Evolutionary conservation across 2,113 vertebrate genomes (phyloP).

Genomic region (Calyptommatus sinebrachiatus): DNA sequence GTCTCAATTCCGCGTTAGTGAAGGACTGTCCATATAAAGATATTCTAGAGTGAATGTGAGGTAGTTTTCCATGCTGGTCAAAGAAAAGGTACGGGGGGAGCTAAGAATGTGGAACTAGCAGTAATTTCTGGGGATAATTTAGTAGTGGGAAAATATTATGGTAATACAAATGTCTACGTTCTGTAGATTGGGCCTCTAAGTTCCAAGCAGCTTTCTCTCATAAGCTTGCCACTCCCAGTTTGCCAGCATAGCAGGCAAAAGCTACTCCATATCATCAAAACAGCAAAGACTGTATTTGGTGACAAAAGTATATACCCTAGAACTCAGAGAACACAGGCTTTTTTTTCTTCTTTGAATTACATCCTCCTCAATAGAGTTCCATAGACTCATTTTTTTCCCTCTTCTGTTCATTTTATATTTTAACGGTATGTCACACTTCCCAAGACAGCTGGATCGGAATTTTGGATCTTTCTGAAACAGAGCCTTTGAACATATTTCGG

Average conservation of each 20-base stretch:
- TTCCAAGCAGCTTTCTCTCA: too few relatives aligned
- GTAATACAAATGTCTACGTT: too few relatives aligned
- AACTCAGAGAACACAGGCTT: not conserved
- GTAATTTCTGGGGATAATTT: too few relatives aligned
- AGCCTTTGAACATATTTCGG: constrained; percentile 16
- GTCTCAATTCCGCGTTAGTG: too few relatives aligned
- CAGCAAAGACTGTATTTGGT: not conserved
- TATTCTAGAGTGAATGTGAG: not conserved
- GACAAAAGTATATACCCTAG: not conserved
- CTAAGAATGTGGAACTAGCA: not conserved
- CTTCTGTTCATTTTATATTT: not conserved
- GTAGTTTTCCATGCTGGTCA: not conserved
- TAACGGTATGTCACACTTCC: not conserved
- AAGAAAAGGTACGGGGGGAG: too few relatives aligned
- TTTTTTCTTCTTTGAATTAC: not conserved
- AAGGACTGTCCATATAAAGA: too few relatives aligned
- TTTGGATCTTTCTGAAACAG: not conserved
- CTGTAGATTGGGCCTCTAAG: too few relatives aligned
- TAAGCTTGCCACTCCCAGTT: too few relatives aligned
- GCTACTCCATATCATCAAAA: not conserved
- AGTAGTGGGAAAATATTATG: too few relatives aligned
- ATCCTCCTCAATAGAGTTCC: not conserved
- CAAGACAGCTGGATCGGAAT: not conserved
- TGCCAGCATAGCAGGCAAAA: too few relatives aligned
- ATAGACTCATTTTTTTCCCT: not conserved